These are phyloP conservation scores for Cephalopterus ornatus DNA, from an alignment of 2,113 vertebrate genomes.

Conservation along the genomic window DNA sequence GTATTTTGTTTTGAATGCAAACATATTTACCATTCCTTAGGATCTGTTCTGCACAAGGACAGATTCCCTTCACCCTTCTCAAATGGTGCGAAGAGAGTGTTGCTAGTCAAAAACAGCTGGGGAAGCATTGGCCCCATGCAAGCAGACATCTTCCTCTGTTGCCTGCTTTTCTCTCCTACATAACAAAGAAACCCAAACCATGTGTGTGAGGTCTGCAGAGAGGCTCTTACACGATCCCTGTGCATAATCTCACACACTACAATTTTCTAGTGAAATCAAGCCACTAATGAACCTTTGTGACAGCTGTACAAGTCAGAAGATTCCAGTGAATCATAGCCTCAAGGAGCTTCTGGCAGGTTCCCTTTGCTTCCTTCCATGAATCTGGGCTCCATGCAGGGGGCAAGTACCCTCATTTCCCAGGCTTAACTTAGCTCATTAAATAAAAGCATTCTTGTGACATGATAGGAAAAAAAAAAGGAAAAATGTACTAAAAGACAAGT, in stretches of 20 bases:
- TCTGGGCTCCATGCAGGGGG: accelerated
- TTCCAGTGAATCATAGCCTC: not conserved
- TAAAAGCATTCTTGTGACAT: not conserved
- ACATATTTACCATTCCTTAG: not conserved
- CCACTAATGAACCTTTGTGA: not conserved
- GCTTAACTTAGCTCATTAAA: not conserved
- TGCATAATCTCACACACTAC: not conserved
- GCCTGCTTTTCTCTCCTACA: not conserved
- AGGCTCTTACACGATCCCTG: not conserved
- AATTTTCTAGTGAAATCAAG: not conserved
- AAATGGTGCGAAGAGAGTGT: not conserved
- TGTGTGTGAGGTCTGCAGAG: not conserved
- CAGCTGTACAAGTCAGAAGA: not conserved
- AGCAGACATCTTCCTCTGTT: not conserved
- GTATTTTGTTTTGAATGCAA: not conserved
- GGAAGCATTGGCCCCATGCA: not conserved
- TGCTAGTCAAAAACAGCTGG: not conserved
- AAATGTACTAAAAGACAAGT: not conserved
- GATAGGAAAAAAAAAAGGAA: not conserved
- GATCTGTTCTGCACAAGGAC: not conserved
- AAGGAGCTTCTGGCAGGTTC: not conserved
- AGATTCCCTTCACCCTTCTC: not conserved
- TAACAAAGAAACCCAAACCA: not conserved
- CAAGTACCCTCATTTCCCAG: not conserved
- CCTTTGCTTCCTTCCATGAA: not conserved